phyloP scores from a whole-genome alignment of 2,113 vertebrate genomes.

The rabbit (Oryctolagus cuniculus) region DNA sequence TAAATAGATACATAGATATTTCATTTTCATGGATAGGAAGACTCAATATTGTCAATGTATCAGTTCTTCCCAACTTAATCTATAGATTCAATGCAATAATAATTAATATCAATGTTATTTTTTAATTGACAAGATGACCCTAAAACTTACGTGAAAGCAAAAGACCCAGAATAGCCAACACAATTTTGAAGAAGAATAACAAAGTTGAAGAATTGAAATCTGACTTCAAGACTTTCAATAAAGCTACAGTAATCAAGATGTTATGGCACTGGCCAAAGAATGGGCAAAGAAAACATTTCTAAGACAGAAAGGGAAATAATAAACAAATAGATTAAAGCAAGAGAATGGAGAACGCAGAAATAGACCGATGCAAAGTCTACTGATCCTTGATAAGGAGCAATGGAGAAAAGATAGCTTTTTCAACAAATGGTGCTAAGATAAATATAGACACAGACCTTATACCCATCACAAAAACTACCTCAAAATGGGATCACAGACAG shows the following conservation, averaged over 20 bases:
- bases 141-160: no score
- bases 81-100: not conserved
- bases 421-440: not conserved
- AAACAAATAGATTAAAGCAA: not conserved
- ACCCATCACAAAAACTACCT: not conserved
- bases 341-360: not conserved
- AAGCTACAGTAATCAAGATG: not conserved
- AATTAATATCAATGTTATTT: not conserved
- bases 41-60: not conserved
- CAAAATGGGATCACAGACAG: not conserved
- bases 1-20: not conserved
- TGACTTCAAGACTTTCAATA: not conserved
- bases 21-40: not conserved
- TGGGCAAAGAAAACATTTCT: no score
- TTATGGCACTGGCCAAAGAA: not conserved
- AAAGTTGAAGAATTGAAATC: no score
- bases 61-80: not conserved
- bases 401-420: not conserved
- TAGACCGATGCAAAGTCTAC: not conserved
- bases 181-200: no score
- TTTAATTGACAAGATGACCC: no score
- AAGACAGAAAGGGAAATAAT: no score
- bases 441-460: not conserved
- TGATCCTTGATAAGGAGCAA: not conserved
- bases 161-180: no score